Evolutionary conservation across 2,888 invertebrate species (phyloP).

Genomic region (Platycheirus rosarum): DNA sequence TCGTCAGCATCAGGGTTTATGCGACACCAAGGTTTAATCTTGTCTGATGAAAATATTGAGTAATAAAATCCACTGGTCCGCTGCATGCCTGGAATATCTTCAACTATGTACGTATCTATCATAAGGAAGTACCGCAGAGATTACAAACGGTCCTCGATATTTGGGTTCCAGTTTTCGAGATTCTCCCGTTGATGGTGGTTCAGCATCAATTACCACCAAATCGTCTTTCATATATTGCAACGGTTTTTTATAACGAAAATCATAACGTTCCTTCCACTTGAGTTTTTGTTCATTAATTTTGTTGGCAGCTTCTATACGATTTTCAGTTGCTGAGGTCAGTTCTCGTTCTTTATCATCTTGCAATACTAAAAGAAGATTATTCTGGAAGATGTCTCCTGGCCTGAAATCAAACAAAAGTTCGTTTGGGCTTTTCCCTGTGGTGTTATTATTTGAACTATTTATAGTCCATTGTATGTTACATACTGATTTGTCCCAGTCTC

Average conservation of each 20-base stretch:
- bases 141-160: slow-evolving; percentile 23
- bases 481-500: slow-evolving; percentile 44
- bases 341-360: background rate
- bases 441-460: slow-evolving; percentile 30
- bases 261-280: slow-evolving; percentile 50
- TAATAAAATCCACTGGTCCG: background rate
- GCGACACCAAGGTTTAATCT: slow-evolving; percentile 24
- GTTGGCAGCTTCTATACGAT: slow-evolving; percentile 9
- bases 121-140: slow-evolving; percentile 7
- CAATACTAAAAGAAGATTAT: slow-evolving; percentile 28
- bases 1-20: slow-evolving; percentile 13
- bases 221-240: slow-evolving; percentile 29
- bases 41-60: slow-evolving; percentile 25
- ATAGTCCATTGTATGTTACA: slow-evolving; percentile 40
- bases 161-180: slow-evolving; percentile 28
- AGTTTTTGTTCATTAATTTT: slow-evolving; percentile 25
- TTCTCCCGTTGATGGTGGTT: slow-evolving; percentile 12
- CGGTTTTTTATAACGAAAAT: slow-evolving; percentile 19
- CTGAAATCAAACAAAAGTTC: slow-evolving; percentile 53
- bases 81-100: slow-evolving; percentile 35
- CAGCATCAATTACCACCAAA: slow-evolving; percentile 16
- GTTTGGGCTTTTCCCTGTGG: slow-evolving; percentile 40
- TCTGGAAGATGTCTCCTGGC: slow-evolving; percentile 13
- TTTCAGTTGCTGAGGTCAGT: background rate
- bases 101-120: slow-evolving; percentile 39